Percentiles rank a stretch among this genome's conserved stretches.
Conservation (phyloP, 2,888 invertebrate genomes). For the Ischnus inquisitorius region DNA sequence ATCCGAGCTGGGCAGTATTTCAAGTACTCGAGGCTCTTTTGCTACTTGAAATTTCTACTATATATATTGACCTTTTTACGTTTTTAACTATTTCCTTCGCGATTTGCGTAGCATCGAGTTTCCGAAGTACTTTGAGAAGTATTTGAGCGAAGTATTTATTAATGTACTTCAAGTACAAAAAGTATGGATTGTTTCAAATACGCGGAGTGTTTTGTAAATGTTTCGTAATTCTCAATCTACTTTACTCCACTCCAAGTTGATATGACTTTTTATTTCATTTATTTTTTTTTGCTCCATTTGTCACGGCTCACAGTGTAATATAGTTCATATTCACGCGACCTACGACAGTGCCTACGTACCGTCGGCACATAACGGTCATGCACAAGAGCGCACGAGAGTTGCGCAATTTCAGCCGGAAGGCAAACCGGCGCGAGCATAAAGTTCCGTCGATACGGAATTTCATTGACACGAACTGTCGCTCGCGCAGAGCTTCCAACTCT, state of each 20-base stretch:
- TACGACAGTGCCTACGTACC: conserved; percentile 6
- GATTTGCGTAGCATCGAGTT: too few species aligned
- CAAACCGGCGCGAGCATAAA: background rate
- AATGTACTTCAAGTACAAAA: too few species aligned
- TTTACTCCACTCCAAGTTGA: too few species aligned
- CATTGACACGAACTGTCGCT: conserved; percentile 22
- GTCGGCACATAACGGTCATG: background rate
- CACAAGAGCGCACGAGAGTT: background rate
- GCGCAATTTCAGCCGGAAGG: conserved; percentile 3
- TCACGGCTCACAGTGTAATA: background rate
- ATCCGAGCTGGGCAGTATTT: background rate
- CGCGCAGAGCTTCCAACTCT: background rate
- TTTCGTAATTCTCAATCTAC: too few species aligned
- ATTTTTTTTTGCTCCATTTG: background rate
- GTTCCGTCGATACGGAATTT: conserved; percentile 16
- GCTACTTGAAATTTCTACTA: background rate
- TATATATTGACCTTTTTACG: background rate
- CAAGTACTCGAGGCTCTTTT: too few species aligned
- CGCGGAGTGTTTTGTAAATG: too few species aligned
- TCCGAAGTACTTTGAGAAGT: too few species aligned
- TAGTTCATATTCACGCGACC: background rate
- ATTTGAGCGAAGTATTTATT: too few species aligned
- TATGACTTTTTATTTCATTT: background rate
- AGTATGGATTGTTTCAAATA: too few species aligned
- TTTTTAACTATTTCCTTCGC: too few species aligned